These are phyloP conservation scores for Neelides sp. DNA, from an alignment of 1,140 invertebrate species.

Conservation along the genomic window DNA sequence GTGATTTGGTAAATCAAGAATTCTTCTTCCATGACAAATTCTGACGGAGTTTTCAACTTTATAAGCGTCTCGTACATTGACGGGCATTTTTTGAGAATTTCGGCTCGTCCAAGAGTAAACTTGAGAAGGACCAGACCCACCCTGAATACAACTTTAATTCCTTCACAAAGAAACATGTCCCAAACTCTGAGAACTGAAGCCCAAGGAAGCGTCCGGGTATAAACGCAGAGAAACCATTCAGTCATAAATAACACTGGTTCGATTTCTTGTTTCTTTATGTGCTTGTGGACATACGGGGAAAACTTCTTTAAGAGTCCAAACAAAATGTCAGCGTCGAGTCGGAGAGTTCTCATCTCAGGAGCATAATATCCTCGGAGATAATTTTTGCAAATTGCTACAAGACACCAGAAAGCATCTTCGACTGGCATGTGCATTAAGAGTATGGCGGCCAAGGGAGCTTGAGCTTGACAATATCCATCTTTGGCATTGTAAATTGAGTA, in stretches of 20 bases:
- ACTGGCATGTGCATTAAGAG: constrained; percentile 96
- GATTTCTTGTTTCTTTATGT: constrained; percentile 82
- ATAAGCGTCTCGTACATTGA: constrained; percentile 84
- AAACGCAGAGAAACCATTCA: constrained; percentile 96
- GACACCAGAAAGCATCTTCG: constrained; percentile 93
- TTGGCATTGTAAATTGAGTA: constrained; percentile 84
- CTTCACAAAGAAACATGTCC: constrained; percentile 98
- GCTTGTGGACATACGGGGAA: constrained; percentile 70
- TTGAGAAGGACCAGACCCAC: constrained; percentile 77
- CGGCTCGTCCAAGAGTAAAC: constrained; percentile 54
- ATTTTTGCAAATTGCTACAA: constrained; percentile 88
- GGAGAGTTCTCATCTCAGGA: constrained; percentile 53
- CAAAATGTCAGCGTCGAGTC: constrained; percentile 84
- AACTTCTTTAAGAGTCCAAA: constrained; percentile 77
- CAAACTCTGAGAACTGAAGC: constrained; percentile 80
- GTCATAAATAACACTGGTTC: constrained; percentile 92
- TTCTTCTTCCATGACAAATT: constrained; percentile 68
- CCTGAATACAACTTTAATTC: constrained; percentile 69
- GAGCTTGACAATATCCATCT: constrained; percentile 93
- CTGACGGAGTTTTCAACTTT: constrained; percentile 67
- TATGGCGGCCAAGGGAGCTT: constrained; percentile 90
- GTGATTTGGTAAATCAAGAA: constrained; percentile 50
- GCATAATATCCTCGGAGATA: constrained; percentile 85
- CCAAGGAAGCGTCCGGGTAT: constrained; percentile 87
- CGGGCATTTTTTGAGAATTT: constrained; percentile 60